These are phyloP conservation scores for Ormyrus thymus DNA, from an alignment of 2,888 invertebrate species.

Conservation along the genomic window DNA sequence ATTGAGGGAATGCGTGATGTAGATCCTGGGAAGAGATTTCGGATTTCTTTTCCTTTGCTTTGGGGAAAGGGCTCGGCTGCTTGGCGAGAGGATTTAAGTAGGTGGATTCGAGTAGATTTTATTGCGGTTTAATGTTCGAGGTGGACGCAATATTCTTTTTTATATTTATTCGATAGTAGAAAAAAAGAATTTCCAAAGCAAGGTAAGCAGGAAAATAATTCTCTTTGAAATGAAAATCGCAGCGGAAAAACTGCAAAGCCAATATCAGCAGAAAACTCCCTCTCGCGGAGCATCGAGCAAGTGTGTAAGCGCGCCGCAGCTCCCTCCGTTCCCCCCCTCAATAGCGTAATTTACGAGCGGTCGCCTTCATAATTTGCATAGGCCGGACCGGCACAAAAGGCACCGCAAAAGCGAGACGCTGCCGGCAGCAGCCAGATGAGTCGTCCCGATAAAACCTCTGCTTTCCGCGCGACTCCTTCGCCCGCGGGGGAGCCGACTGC, in stretches of 20 bases:
- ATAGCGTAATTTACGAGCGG: slow-evolving; percentile 68
- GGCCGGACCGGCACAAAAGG: slow-evolving; percentile 67
- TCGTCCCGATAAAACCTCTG: slow-evolving; percentile 63
- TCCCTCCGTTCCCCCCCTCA: slow-evolving; percentile 51
- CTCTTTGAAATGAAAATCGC: too few relatives aligned
- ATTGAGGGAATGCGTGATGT: too few relatives aligned
- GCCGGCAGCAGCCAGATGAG: slow-evolving; percentile 62
- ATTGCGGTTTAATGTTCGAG: too few relatives aligned
- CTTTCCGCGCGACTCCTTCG: slow-evolving; percentile 7
- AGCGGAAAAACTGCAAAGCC: too few relatives aligned
- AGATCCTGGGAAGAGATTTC: neutral
- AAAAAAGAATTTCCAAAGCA: too few relatives aligned
- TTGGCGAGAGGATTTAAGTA: too few relatives aligned
- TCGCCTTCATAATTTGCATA: slow-evolving; percentile 69
- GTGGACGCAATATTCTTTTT: too few relatives aligned
- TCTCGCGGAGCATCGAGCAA: neutral
- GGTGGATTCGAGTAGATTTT: too few relatives aligned
- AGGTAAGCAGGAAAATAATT: too few relatives aligned
- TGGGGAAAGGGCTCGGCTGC: too few relatives aligned
- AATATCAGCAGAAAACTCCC: too few relatives aligned
- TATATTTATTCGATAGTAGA: too few relatives aligned
- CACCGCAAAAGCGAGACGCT: slow-evolving; percentile 61
- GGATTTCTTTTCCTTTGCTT: neutral
- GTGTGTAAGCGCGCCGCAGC: slow-evolving; percentile 54
- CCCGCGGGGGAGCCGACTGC: slow-evolving; percentile 18